Conservation (phyloP, 2,113 vertebrate species). For the Bettongia penicillata region DNA sequence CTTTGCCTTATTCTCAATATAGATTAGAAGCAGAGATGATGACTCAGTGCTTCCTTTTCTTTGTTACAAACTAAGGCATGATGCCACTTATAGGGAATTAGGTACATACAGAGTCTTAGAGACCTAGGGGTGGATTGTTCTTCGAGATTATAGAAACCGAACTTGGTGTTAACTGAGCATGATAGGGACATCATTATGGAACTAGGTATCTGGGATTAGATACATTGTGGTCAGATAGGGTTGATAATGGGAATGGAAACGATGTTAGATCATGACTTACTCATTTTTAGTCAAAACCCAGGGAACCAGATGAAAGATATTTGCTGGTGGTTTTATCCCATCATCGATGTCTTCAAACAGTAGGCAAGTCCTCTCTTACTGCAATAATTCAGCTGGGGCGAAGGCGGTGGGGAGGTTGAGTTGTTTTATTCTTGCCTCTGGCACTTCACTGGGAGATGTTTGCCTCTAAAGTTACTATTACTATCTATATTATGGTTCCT, state of each 20-base stretch:
- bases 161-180: not conserved
- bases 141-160: not conserved
- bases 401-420: rapidly evolving
- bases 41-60: not conserved
- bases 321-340: not conserved
- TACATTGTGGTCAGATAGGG: not conserved
- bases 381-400: not conserved
- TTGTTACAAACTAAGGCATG: not conserved
- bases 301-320: not conserved
- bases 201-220: not conserved
- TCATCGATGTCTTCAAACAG: not conserved
- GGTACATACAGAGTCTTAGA: not conserved
- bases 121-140: not conserved
- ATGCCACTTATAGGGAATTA: conserved; percentile 1
- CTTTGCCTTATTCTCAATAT: not conserved
- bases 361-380: not conserved
- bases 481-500: not conserved
- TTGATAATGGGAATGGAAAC: not conserved
- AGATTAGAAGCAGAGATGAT: not conserved
- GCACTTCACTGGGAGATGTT: not conserved
- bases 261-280: not conserved
- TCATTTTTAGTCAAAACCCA: not conserved
- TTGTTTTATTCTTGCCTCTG: not conserved
- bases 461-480: not conserved
- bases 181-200: not conserved